Evolutionary conservation across 2,113 vertebrate species (phyloP).

Genomic region (Chascanopsetta lugubris): DNA sequence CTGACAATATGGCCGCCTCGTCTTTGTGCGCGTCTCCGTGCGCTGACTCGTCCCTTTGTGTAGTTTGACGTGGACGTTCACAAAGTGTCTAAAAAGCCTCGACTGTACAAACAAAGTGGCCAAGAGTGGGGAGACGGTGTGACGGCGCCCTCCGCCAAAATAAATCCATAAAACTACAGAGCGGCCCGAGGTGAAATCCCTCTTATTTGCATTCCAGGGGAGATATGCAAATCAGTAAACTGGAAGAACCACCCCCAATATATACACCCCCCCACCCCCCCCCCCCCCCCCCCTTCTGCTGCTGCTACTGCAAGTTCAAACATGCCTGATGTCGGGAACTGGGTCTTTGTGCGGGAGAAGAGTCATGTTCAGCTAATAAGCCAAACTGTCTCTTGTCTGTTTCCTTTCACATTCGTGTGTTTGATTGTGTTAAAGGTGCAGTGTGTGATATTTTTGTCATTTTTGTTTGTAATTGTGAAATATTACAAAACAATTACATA

Average conservation of each 20-base stretch:
- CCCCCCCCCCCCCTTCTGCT: too few species aligned
- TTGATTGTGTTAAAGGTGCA: too few species aligned
- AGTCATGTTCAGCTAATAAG: constrained; percentile 4
- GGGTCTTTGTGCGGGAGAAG: constrained; percentile 14
- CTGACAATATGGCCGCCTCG: constrained; percentile 41
- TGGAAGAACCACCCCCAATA: constrained; percentile 9
- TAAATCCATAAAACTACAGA: constrained; percentile 25
- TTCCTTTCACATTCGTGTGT: too few species aligned
- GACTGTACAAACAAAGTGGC: constrained; percentile 50
- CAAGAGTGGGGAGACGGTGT: neutral
- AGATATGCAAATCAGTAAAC: constrained; percentile 64
- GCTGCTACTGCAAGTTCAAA: constrained; percentile 23
- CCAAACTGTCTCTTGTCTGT: neutral
- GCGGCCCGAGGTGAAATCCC: constrained; percentile 12
- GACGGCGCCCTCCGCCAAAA: constrained; percentile 23
- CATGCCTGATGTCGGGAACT: constrained; percentile 30
- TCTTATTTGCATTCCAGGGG: constrained; percentile 61
- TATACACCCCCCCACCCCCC: too few species aligned
- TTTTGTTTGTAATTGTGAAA: too few species aligned
- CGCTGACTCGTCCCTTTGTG: constrained; percentile 54
- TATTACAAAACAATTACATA: too few species aligned
- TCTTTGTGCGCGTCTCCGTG: constrained; percentile 47
- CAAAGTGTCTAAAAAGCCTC: constrained; percentile 35
- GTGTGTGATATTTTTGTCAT: too few species aligned
- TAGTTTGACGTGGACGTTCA: constrained; percentile 28